Evolutionary conservation across 2,888 invertebrate genomes (phyloP).

Genomic region (Galerucella nymphaeae): DNA sequence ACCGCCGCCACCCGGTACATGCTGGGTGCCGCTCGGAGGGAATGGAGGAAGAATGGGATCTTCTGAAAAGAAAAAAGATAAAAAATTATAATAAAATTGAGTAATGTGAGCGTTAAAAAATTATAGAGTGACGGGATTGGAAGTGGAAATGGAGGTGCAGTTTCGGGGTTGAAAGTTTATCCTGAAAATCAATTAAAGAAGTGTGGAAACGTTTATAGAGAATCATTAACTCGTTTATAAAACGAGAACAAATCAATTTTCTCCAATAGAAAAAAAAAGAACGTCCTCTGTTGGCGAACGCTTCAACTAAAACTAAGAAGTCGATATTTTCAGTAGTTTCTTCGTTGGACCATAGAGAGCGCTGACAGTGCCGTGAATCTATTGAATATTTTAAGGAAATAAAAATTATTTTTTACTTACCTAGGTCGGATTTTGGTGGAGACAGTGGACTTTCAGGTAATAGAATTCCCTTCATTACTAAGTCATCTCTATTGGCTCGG

Average conservation of each 20-base stretch:
- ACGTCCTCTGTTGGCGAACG: background rate
- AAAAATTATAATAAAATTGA: background rate
- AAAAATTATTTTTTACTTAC: slow-evolving; percentile 66
- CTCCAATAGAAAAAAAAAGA: background rate
- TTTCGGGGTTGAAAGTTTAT: background rate
- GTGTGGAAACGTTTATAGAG: background rate
- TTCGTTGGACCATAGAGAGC: background rate
- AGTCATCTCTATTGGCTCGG: slow-evolving; percentile 96
- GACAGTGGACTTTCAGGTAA: slow-evolving; percentile 89
- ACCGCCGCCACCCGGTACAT: slow-evolving; percentile 45
- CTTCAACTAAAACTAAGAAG: background rate
- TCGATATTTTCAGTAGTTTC: background rate
- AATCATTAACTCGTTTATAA: background rate
- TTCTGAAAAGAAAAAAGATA: slow-evolving; percentile 49
- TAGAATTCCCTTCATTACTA: slow-evolving; percentile 96
- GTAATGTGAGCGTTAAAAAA: too few species aligned
- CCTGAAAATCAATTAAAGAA: background rate
- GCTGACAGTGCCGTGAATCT: background rate
- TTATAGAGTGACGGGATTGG: background rate
- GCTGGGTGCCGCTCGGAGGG: slow-evolving; percentile 55
- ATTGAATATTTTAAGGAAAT: background rate
- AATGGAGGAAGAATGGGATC: slow-evolving; percentile 65
- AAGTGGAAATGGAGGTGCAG: too few species aligned
- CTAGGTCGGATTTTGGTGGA: slow-evolving; percentile 85
- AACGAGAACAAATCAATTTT: slow-evolving; percentile 2